Evolutionary conservation across 1,140 invertebrate genomes (phyloP).

Genomic region (Tetramorium alpestre): DNA sequence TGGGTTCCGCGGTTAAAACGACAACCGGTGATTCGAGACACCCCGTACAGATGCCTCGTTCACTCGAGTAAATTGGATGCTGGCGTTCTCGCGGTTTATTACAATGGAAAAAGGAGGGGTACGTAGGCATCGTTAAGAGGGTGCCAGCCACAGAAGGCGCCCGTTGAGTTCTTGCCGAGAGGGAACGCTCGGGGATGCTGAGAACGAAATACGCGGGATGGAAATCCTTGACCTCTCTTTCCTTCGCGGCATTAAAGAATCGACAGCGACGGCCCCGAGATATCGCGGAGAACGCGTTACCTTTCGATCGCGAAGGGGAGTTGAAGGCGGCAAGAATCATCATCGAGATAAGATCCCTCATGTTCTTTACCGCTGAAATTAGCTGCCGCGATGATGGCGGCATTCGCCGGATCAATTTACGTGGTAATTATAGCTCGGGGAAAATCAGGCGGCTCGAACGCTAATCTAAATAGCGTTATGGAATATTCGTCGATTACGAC

Average conservation of each 20-base stretch:
- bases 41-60: constrained; percentile 8
- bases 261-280: neutral
- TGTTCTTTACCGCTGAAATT: constrained; percentile 32
- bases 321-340: neutral
- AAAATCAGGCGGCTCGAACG: constrained; percentile 11
- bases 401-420: constrained; percentile 40
- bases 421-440: constrained; percentile 55
- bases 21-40: constrained; percentile 20
- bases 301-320: neutral
- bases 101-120: constrained; percentile 50
- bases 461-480: constrained; percentile 38
- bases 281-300: neutral
- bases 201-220: constrained; percentile 12
- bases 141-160: constrained; percentile 80
- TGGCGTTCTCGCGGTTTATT: constrained; percentile 67
- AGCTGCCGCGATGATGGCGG: constrained; percentile 8
- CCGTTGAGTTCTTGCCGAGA: neutral
- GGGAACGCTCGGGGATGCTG: constrained; percentile 24
- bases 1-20: constrained; percentile 1
- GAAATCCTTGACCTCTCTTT: constrained; percentile 68
- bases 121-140: constrained; percentile 79
- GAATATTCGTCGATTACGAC: constrained; percentile 49
- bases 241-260: constrained; percentile 23
- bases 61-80: constrained; percentile 84
- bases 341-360: constrained; percentile 34